Evolutionary conservation across 2,888 invertebrate species (phyloP).

Genomic region (Watsonalla binaria): DNA sequence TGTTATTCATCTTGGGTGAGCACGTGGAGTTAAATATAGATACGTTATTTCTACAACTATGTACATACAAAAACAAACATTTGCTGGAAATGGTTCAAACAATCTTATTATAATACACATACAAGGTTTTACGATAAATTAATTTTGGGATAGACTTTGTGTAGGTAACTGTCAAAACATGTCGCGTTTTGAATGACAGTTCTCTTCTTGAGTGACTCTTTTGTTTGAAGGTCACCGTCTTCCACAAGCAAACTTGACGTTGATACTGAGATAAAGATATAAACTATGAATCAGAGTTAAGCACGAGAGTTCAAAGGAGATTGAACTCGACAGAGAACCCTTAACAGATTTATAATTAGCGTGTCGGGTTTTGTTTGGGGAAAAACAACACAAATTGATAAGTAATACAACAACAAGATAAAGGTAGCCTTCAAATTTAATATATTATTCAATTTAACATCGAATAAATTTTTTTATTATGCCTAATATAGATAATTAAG

Average conservation of each 20-base stretch:
- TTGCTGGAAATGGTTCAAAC: neutral
- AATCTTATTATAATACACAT: neutral
- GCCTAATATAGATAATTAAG: too few species aligned
- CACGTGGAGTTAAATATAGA: neutral
- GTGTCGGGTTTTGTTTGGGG: constrained; percentile 28
- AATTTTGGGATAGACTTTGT: too few species aligned
- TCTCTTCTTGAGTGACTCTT: too few species aligned
- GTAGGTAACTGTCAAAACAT: too few species aligned
- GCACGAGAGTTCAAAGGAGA: constrained; percentile 40
- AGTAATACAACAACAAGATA: neutral
- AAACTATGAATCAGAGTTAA: constrained; percentile 28
- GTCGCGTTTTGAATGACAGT: too few species aligned
- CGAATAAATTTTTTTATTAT: too few species aligned
- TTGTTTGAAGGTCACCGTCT: too few species aligned
- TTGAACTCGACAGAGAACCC: constrained; percentile 45
- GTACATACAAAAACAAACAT: neutral
- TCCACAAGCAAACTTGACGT: too few species aligned
- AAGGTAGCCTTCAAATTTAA: too few species aligned
- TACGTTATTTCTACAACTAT: neutral
- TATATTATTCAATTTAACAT: too few species aligned
- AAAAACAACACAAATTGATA: constrained; percentile 7
- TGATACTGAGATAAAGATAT: constrained; percentile 13
- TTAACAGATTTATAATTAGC: constrained; percentile 44
- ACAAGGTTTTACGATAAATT: too few species aligned
- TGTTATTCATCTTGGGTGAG: neutral